Evolutionary conservation across 64 coral and sea anemone species (phyloP), one percentile per base, ranked within the genome.

Genomic region (Montipora capricornis): DNA sequence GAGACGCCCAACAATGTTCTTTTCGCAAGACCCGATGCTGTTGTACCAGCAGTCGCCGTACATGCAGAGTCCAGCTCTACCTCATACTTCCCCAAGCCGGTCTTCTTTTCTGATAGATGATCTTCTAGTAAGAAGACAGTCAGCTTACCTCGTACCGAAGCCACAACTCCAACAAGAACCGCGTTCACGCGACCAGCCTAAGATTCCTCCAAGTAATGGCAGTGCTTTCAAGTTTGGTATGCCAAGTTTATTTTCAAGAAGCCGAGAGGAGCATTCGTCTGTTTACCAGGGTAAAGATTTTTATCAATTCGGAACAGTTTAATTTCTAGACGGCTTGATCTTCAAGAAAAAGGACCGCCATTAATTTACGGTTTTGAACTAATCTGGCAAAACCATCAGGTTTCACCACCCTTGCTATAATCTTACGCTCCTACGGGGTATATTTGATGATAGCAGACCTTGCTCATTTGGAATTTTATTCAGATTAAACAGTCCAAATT

Each of bases 71-170:
- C 84, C 92, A 8, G 15, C 76, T 2, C 47, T 74, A 4, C 81
- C 90, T 9, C 85, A 84, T 5, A 93, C 83, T n/a, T 47, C 92
- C 20, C 91, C 69, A 87, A 77, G 13, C 2, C 22, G 81, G 60
- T 55, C 91, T 68, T 93, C 92, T 10, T 93, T 93, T 88, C 47
- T 93, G 10, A 93, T 93, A 19, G 84, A 93, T 6, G 92, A 93
- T 51, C 75, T 93, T 7, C 52, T 93, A 3, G 73, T 93, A 2
- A 93, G 92, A 50, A 86, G 82, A 46, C 82, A 86, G 66, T 86
- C 82, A 20, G 62, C 82, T 3, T 86, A 86, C 67, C n/a, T 86
- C 8, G 82, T 86, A 4, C 82, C 82, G 49, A 86, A 86, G 49
- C 82, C 44, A 64, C 61, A 64, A 64, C 14, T 64, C 9, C 82